A percentile compares a stretch with the other conserved stretches of the same genome.
Evolutionary conservation across 2,888 invertebrate genomes (phyloP).

Genomic region (Clunio marinus): DNA sequence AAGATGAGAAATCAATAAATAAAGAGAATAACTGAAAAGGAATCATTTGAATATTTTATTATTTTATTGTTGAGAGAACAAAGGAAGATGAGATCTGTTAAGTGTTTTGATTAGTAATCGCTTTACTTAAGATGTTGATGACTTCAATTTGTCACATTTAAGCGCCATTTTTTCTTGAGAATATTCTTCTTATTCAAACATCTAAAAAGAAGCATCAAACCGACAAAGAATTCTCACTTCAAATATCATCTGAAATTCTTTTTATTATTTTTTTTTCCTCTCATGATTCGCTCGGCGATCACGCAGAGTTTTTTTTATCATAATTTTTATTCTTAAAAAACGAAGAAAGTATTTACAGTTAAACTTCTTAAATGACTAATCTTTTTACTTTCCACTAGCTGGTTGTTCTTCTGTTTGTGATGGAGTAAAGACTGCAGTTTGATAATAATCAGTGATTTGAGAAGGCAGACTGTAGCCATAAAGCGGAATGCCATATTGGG

Average conservation of each 20-base stretch:
- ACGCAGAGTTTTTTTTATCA: background rate
- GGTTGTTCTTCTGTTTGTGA: background rate
- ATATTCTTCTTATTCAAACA: too few relatives aligned
- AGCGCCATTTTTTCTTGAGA: too few relatives aligned
- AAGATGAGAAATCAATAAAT: too few relatives aligned
- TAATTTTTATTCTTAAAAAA: background rate
- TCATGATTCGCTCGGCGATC: background rate
- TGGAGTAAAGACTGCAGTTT: background rate
- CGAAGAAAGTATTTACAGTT: constrained; percentile 10
- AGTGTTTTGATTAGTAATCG: too few relatives aligned
- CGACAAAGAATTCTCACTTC: too few relatives aligned
- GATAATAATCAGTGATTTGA: constrained; percentile 23
- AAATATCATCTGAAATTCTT: background rate
- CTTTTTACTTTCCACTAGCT: background rate
- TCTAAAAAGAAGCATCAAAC: too few relatives aligned
- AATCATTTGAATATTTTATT: too few relatives aligned
- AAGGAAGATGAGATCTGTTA: too few relatives aligned
- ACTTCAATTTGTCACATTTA: too few relatives aligned
- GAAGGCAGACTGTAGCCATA: constrained; percentile 28
- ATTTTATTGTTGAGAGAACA: too few relatives aligned
- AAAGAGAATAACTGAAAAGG: too few relatives aligned
- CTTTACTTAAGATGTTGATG: too few relatives aligned
- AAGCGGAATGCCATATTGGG: constrained; percentile 24
- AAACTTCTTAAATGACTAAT: background rate
- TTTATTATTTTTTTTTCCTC: background rate